Evolutionary conservation across 2,113 vertebrate species (phyloP), one percentile per base, ranked within the genome.

Genomic region (Xiphias gladius): DNA sequence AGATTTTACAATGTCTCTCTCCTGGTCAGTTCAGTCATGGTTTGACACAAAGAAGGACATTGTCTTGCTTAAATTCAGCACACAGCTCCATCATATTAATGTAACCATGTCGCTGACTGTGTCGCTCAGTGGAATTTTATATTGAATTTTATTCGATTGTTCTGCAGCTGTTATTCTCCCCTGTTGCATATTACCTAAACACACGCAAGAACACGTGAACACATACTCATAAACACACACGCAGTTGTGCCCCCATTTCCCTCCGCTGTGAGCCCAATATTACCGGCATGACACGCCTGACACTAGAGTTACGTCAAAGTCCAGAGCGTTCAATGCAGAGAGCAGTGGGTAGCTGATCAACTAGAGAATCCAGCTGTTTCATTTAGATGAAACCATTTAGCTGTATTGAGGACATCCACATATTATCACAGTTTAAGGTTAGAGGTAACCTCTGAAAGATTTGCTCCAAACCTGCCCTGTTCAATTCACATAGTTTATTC

Each of bases 51-150:
- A 46, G 30, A 61, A 72, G 61, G 46, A 65, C 59, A 74, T 69
- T 43, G 24, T 54, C 32, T 46, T 12, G 13, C 28, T 69, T 30
- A 5, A 61, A 73, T 79, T 77, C 63, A 76, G 32, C 32, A 0
- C 81, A 63, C 43, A 24, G n/a, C 76, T 63, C 48, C 50, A 54
- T 75, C 26, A 28, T 59, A 46, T 73, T 64, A 35, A 80, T 48
- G 52, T 22, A 37, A 74, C 17, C 35, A 2, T 17, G 41, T 13
- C 50, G 13, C 39, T 26, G 57, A 74, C 50, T 73, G 35, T 54
- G n/a, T 26, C 17, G 1, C 68, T 57, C 46, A 26, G 67, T 67
- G 79, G 79, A 89, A 89, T 78, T 86, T 73, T 32, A 28, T 48
- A 76, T 77, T 73, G 30, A 55, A 64, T 87, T 82, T 24, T 0